Evolutionary conservation across 1,140 invertebrate genomes (phyloP), one percentile per base, ranked within the genome.

Genomic region (Aphelenchoides avenae): DNA sequence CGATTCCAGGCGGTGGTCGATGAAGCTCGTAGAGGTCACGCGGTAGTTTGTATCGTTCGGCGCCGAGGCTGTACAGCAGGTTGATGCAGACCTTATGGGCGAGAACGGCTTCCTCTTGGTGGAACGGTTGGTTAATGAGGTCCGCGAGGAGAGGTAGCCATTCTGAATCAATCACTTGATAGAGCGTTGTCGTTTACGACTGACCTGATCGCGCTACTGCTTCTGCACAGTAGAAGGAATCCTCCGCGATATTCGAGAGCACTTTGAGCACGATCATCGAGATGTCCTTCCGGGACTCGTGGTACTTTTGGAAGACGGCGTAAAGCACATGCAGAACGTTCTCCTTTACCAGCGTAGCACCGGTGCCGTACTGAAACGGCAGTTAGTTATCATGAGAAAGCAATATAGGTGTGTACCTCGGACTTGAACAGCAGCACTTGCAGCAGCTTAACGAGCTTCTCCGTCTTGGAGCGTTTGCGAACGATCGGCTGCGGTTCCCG

Each of bases 21-120:
- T 53, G 22, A 5, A 66, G 40, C 26, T 66, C 64, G 47, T 66
- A 66, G 26, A 66, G 36, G 29, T 68, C 29, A 1, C 55, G 33
- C 18, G 67, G 46, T 7, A 69, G 59, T 39, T 62, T 46, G 31
- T 70, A 62, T n/a, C 20, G 22, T n/a, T 42, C 39, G n/a, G 15
- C 56, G 9, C 30, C 55, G 36, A 65, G 34, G 4, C 37, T 37
- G 36, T 65, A 65, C n/a, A 70, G 43, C 6, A 43, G 31, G 34
- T 65, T 65, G 22, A 44, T 40, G 7, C 30, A 26, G 42, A 65
- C 55, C 41, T 70, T 69, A 36, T 70, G 66, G 5, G 63, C 64
- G 15, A 66, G 15, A 29, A 65, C 29, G 11, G 29, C 20, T 49
- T 71, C 68, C 34, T 70, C 63, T 34, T 70, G 33, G 30, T 61